Base-by-base conservation (phyloP, 2,797 vertebrate species). In the Sarcoramphus papa region DNA sequence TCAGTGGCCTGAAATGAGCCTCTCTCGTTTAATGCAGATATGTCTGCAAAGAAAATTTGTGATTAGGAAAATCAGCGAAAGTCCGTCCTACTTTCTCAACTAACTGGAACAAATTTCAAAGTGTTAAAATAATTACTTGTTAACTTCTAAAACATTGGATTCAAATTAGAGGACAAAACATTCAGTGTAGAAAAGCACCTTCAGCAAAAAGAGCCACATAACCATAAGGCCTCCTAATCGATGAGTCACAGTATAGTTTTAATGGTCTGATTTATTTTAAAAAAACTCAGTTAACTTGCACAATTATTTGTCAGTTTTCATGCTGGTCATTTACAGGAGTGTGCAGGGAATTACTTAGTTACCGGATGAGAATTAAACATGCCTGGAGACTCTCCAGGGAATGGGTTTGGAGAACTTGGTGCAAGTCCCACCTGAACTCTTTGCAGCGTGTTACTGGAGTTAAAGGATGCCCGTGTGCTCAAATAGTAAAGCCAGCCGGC, bases 161-260 rank as follows among this genome's bases (percentile, higher is more conserved):
- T 87, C 77, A 84, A 88, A 92, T 85, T 85, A 91, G 77, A 78
- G 68, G 78, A 68, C 74, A 31, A 82, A 84, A 76, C 63, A 17
- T 24, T 28, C 3, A 0, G 41, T 24, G 50, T 4, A 56, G 77
- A 86, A 92, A 68, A 95, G 89, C 85, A 92, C 43, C 68, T 78
- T 95, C 93, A 91, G 91, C 94, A 94, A 86, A 95, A 97, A 79
- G 62, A 88, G 75, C 65, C 77, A 8, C 82, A 53, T 81, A 93
- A 88, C 65, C 43, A 37, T n/a, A 35, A 86, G 82, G 69, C 30
- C 65, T 81, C 67, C 77, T 86, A 22, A 78, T 85, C 88, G 85
- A n/a, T 81, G 87, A 91, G 65, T 84, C 63, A 7, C 83, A 90
- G 64, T 57, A 81, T 65, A 67, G 43, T 62, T 92, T 90, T 90